These are phyloP conservation scores for Plebejus anna DNA, from an alignment of 2,888 invertebrate species.

Conservation along the genomic window DNA sequence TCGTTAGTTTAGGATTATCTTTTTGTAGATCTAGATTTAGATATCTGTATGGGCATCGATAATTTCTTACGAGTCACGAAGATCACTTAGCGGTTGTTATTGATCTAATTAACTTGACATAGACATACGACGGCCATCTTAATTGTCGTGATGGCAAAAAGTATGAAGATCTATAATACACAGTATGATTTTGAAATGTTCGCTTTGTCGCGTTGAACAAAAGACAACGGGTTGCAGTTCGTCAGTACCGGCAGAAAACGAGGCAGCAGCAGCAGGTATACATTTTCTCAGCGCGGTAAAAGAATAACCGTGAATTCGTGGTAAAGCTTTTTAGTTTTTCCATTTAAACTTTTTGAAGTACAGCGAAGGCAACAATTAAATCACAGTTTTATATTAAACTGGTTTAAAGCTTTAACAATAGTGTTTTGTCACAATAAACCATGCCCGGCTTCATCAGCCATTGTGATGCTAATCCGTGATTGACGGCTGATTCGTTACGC, in stretches of 20 bases:
- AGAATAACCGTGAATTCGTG: too few species aligned
- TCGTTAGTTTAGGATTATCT: conserved; percentile 1
- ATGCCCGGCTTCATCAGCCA: conserved; percentile 51
- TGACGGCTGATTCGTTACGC: conserved; percentile 64
- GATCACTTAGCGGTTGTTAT: not conserved
- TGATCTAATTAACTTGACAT: conserved; percentile 5
- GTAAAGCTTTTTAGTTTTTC: too few species aligned
- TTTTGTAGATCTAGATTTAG: conserved; percentile 4
- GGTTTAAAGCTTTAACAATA: not conserved
- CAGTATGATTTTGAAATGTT: too few species aligned
- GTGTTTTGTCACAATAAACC: conserved; percentile 27
- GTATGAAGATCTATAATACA: too few species aligned
- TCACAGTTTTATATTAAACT: not conserved
- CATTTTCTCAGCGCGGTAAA: too few species aligned
- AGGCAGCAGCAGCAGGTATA: too few species aligned
- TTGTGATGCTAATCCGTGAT: conserved; percentile 71
- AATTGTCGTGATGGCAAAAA: not conserved
- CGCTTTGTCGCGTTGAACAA: too few species aligned
- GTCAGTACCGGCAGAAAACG: too few species aligned
- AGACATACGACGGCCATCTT: not conserved
- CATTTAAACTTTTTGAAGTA: too few species aligned
- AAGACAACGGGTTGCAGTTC: too few species aligned
- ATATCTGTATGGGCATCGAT: not conserved
- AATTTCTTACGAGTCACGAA: conserved; percentile 9
- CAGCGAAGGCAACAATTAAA: not conserved